Evolutionary conservation across 2,113 vertebrate species (phyloP), one percentile per base, ranked within the genome.

Genomic region (Haliaeetus leucogaster): DNA sequence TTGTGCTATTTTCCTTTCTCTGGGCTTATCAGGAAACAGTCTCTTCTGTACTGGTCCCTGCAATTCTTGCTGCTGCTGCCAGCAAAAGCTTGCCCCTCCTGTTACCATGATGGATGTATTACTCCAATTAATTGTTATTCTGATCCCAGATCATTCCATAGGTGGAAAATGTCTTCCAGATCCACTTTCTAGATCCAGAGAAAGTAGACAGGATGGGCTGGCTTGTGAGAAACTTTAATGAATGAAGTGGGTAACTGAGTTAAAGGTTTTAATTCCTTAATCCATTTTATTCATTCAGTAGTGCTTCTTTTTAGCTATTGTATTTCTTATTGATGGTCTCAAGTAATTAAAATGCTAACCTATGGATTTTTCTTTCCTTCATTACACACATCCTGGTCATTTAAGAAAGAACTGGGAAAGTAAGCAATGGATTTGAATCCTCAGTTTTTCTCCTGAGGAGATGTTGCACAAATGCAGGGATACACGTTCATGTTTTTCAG

Each of bases 1-100:
- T 91, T 91, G 89, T 92, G 63, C 40, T 56, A 16, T 82, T 81
- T 89, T 90, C 80, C 68, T 89, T 95, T 90, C 68, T 53, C 65
- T 67, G 52, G 23, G 11, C 30, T 89, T 63, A 38, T 48, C 86
- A 95, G 76, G 82, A 89, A 97, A 77, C 56, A 68, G 47, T 38
- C 47, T 86, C n/a, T 86, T 93, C 77, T 81, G 23, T 55, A 36
- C 27, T 25, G 16, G 9, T 56, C 38, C 14, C 55, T 71, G 74
- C 55, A 80, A 45, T 30, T 90, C 58, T 89, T 67, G 50, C 53
- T 61, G 50, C 56, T 88, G 50, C 58, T 79, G 58, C 70, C 74
- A 90, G 66, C 48, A 94, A 53, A 90, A 50, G 15, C 16, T 81
- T 67, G 23, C 48, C 30, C 29, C 73, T 94, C 36, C 22, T 74